Base-by-base conservation (phyloP, 2,797 vertebrate genomes). In the Sebastes ruberrimus region DNA sequence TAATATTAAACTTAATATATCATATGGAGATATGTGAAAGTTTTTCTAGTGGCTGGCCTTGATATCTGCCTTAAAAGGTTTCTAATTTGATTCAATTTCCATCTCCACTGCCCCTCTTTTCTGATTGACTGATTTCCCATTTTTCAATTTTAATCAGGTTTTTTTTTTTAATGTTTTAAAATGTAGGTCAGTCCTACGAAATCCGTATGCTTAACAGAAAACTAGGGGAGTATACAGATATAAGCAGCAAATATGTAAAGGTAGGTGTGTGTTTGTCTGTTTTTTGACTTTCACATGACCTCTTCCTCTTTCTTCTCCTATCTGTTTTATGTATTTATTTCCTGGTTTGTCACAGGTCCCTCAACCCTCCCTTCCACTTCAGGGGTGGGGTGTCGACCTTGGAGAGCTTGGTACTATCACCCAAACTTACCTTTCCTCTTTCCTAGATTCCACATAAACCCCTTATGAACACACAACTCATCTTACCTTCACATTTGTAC, bases 121-220 rank as follows among this genome's bases (percentile, higher is more conserved):
- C 78, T 93, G 68, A 92, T 83, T 88, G 78, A 93, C 68, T 93
- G 76, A 90, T 89, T 91, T 92, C 81, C 74, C 75, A 82, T 84
- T 91, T 91, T 89, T 90, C 76, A 28, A 4, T 93, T 93, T 91
- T 92, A 93, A 94, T 93, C 85, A 89, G 89, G 72, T 91, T 88
- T 94, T 89, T 95, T 42, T 89, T 95, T 91, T 94, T 92, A 93
- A 94, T 95, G 87, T 93, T 89, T 93, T 93, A 92, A 94, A 93
- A 94, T 95, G 92, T 95, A 99, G 98, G 98, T 97, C 98, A 99
- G 94, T 98, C 97, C 93, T 99, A 99, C 86, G 98, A 99, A 97
- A 98, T 99, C 93, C 96, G 97, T 92, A 96, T 99, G 92, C 96
- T 99, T 93, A 97, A 98, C 95, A 96, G 97, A 95, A 98, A 98